phyloP scores from a whole-genome alignment of 2,797 vertebrate genomes.

The Graptemys geographica region DNA sequence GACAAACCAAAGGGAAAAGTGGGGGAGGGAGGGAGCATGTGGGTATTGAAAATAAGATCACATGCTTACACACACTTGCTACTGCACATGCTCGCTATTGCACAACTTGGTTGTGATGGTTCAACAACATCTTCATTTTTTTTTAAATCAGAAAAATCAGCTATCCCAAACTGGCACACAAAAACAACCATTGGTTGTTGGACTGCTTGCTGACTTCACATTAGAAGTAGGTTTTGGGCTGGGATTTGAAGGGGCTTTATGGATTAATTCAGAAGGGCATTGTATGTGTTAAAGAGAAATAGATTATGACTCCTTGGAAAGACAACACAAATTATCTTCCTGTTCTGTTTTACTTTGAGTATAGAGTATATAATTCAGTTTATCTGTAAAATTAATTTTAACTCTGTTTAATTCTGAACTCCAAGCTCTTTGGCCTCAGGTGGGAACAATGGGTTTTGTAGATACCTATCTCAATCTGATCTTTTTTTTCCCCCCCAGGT shows the following conservation, averaged over 20 bases:
- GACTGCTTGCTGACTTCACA: not conserved
- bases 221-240: not conserved
- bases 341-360: not conserved
- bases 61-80: not conserved
- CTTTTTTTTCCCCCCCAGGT: constrained; percentile 84
- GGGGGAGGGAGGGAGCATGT: not conserved
- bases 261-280: not conserved
- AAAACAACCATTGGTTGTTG: not conserved
- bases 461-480: constrained; percentile 49
- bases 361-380: not conserved
- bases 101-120: not conserved
- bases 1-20: not conserved
- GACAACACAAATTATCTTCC: not conserved
- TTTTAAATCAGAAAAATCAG: not conserved
- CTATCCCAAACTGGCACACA: not conserved
- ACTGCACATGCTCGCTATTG: not conserved
- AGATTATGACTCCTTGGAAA: not conserved
- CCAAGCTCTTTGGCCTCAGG: not conserved
- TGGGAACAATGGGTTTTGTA: not conserved
- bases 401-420: not conserved
- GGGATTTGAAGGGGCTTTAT: not conserved
- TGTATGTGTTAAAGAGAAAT: not conserved
- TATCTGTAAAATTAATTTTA: not conserved
- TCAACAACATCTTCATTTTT: not conserved
- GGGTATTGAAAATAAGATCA: not conserved